phyloP scores from a whole-genome alignment of 2,113 vertebrate species.

The Barbus barbus region DNA sequence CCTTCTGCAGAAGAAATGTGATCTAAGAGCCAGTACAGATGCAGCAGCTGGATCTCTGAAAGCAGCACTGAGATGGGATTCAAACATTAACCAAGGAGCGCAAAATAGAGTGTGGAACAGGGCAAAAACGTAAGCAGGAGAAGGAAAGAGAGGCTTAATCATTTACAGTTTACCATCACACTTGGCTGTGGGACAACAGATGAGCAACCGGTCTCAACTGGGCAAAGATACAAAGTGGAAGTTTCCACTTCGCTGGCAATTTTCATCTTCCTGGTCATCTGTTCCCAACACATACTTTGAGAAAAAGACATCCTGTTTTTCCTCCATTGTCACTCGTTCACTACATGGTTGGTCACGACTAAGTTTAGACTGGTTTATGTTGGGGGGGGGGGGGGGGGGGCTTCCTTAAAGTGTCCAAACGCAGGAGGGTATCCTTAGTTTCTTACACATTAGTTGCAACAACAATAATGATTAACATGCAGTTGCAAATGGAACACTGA shows the following conservation, averaged over 20 bases:
- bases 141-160: slow-evolving; percentile 69
- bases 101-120: slow-evolving; percentile 5
- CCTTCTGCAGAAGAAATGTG: slow-evolving; percentile 13
- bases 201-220: slow-evolving; percentile 12
- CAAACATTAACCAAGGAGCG: slow-evolving; percentile 70
- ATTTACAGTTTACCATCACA: slow-evolving; percentile 68
- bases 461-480: slow-evolving; percentile 1
- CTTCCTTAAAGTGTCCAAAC: neutral
- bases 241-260: slow-evolving; percentile 92
- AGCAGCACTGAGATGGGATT: slow-evolving; percentile 13
- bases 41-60: neutral
- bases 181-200: slow-evolving; percentile 59
- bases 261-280: slow-evolving; percentile 96
- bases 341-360: slow-evolving; percentile 73
- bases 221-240: slow-evolving; percentile 73
- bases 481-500: neutral
- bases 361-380: slow-evolving; percentile 81
- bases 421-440: neutral
- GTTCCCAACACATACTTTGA: slow-evolving; percentile 87
- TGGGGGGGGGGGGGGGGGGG: neutral
- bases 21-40: slow-evolving; percentile 31
- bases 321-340: slow-evolving; percentile 89
- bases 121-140: neutral
- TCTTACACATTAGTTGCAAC: neutral
- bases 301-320: slow-evolving; percentile 98